phyloP scores from a whole-genome alignment of 2,113 vertebrate genomes.

The Pongo pygmaeus region DNA sequence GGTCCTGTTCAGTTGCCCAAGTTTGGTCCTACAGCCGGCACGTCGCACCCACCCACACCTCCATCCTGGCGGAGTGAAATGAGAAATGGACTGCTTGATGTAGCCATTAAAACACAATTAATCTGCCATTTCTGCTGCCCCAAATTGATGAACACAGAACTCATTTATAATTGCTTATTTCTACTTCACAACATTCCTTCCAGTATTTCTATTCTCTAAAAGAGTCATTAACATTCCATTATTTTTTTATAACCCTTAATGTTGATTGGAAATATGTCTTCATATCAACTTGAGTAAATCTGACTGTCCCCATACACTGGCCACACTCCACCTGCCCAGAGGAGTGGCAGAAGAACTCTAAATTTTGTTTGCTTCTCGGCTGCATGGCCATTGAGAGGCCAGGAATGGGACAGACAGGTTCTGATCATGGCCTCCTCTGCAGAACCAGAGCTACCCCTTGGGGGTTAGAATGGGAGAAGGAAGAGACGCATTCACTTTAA shows the following conservation, averaged over 20 bases:
- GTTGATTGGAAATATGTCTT: constrained; percentile 12
- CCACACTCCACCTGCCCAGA: fast-evolving
- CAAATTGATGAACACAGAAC: background rate
- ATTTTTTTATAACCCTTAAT: constrained; percentile 43
- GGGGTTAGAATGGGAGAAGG: background rate
- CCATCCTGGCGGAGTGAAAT: background rate
- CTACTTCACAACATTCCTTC: constrained; percentile 17
- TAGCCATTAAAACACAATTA: background rate
- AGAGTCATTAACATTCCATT: constrained; percentile 32
- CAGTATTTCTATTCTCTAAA: constrained; percentile 38
- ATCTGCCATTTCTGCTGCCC: constrained; percentile 43
- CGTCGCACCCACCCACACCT: background rate
- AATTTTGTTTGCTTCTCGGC: background rate
- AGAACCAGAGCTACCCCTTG: background rate
- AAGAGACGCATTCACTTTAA: constrained; percentile 71
- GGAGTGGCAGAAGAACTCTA: background rate
- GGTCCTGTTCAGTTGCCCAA: background rate
- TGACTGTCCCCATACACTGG: too few relatives aligned
- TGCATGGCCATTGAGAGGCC: too few relatives aligned
- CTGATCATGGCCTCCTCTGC: fast-evolving
- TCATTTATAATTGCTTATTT: constrained; percentile 55
- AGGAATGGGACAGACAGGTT: background rate
- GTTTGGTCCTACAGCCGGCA: fast-evolving
- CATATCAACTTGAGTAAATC: background rate
- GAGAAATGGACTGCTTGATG: background rate